Percentiles rank a stretch among this genome's conserved stretches.
Evolutionary conservation across 2,888 invertebrate genomes (phyloP).

Genomic region (Yponomeuta evonymella): DNA sequence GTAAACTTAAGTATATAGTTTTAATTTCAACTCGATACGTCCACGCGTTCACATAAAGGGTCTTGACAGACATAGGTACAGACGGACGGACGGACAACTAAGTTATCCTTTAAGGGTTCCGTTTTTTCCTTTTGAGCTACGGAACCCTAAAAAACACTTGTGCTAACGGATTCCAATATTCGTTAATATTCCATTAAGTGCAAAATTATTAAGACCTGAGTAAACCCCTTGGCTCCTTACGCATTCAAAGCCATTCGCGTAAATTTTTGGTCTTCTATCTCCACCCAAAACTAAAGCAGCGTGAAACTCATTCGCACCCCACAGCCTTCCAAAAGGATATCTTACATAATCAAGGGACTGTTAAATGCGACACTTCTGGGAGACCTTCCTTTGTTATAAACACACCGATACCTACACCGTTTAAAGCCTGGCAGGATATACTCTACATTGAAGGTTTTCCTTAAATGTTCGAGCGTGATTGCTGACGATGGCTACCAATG

Average conservation of each 20-base stretch:
- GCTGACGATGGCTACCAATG: background rate
- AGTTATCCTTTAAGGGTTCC: too few relatives aligned
- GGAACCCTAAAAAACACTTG: too few relatives aligned
- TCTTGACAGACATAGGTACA: too few relatives aligned
- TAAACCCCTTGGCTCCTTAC: background rate
- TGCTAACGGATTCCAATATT: too few relatives aligned
- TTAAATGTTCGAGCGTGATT: background rate
- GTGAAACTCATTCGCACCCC: conserved; percentile 44
- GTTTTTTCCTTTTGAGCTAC: too few relatives aligned
- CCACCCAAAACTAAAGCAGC: conserved; percentile 33
- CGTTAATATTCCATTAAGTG: too few relatives aligned
- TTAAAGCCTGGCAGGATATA: background rate
- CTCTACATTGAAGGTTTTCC: background rate
- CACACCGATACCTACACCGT: conserved; percentile 28
- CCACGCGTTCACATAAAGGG: too few relatives aligned
- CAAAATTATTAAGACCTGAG: too few relatives aligned
- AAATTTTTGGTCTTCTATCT: conserved; percentile 19
- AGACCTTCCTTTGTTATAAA: conserved; percentile 34
- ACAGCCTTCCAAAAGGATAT: conserved; percentile 37
- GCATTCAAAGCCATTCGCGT: conserved; percentile 14
- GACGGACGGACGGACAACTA: too few relatives aligned
- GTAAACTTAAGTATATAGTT: too few relatives aligned
- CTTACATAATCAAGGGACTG: conserved; percentile 37
- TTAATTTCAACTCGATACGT: too few relatives aligned
- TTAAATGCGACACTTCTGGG: conserved; percentile 50